Conservation (phyloP, 2,113 vertebrate genomes). For the Oreochromis tanganicae region DNA sequence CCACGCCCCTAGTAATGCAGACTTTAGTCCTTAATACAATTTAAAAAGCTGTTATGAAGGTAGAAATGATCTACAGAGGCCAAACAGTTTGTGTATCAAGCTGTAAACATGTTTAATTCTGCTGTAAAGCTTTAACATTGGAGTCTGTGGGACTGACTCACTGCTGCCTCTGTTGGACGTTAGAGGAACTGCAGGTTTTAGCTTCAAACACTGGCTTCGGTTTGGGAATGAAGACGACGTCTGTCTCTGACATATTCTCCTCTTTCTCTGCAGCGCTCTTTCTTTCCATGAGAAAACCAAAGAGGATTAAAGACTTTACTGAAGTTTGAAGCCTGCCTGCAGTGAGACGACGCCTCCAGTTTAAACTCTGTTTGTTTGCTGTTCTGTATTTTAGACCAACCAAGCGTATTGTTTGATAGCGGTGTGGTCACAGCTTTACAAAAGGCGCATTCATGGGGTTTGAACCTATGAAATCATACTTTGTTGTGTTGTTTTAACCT, state of each 20-base stretch:
- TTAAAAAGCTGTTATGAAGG: background rate
- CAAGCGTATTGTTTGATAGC: background rate
- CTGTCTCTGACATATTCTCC: background rate
- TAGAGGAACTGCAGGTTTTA: background rate
- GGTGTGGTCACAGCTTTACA: background rate
- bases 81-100: background rate
- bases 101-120: background rate
- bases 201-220: background rate
- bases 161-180: background rate
- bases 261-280: background rate
- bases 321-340: background rate
- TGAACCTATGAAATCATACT: background rate
- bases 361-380: background rate
- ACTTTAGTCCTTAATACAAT: background rate
- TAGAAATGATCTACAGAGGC: background rate
- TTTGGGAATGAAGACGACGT: background rate
- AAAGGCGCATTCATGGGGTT: rapidly evolving
- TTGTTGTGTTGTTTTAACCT: background rate
- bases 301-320: background rate
- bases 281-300: background rate
- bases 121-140: background rate
- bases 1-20: background rate
- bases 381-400: background rate
- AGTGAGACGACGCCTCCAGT: background rate
- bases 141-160: background rate